Conservation (phyloP, 2,797 vertebrate species). For the Danio jaintianensis region DNA sequence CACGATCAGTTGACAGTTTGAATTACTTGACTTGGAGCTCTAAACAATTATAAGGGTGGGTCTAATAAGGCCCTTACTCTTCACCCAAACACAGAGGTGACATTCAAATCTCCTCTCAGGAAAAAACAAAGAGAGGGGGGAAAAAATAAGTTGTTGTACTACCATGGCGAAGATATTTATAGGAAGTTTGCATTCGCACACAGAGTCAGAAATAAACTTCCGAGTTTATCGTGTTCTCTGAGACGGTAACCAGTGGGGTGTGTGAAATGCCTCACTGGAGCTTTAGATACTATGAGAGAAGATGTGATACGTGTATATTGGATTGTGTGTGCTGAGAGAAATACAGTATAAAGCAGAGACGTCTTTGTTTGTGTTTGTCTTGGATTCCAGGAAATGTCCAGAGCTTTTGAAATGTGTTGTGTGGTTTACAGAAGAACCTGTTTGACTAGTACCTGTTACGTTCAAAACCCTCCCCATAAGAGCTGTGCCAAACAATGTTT, state of each 20-base stretch:
- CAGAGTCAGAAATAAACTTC: constrained; percentile 44
- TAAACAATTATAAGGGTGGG: constrained; percentile 36
- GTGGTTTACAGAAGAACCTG: constrained; percentile 25
- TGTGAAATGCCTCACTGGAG: constrained; percentile 55
- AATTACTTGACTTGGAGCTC: constrained; percentile 36
- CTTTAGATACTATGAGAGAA: constrained; percentile 47
- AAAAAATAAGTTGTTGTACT: constrained; percentile 37
- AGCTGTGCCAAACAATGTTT: background rate
- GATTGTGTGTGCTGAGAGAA: background rate
- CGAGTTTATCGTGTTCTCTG: constrained; percentile 3
- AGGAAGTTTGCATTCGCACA: constrained; percentile 48
- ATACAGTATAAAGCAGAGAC: constrained; percentile 6
- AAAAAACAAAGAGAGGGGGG: background rate
- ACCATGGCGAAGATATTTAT: constrained; percentile 50
- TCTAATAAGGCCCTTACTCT: constrained; percentile 31
- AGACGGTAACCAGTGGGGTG: constrained; percentile 19
- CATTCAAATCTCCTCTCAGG: constrained; percentile 10
- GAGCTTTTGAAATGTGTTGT: background rate
- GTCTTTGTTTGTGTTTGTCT: background rate
- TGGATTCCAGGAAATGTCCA: constrained; percentile 13
- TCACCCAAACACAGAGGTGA: constrained; percentile 41
- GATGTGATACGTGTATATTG: constrained; percentile 21
- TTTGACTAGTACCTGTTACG: constrained; percentile 12
- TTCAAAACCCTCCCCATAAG: background rate
- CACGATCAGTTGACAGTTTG: constrained; percentile 42